These are phyloP conservation scores for Tapirus indicus DNA, from an alignment of 2,797 vertebrate species.

Conservation along the genomic window DNA sequence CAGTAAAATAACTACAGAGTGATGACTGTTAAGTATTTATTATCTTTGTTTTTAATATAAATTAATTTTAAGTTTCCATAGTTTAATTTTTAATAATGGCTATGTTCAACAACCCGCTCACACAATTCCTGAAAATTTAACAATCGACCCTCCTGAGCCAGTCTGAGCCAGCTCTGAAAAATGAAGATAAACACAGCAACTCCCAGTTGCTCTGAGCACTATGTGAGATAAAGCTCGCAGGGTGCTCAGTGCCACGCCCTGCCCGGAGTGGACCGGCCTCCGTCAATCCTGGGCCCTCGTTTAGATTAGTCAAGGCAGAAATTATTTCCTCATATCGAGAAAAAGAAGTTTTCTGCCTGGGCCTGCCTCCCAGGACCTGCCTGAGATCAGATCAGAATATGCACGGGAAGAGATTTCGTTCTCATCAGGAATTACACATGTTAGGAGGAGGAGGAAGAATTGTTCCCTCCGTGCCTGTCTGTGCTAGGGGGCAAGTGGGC, in stretches of 20 bases:
- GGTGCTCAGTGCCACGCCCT: not conserved
- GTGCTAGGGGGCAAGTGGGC: not conserved
- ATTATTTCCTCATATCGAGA: constrained; percentile 61
- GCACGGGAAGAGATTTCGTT: not conserved
- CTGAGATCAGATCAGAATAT: constrained; percentile 5
- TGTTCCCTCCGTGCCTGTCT: not conserved
- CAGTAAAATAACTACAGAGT: not conserved
- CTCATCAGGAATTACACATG: not conserved
- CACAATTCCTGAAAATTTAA: constrained; percentile 77
- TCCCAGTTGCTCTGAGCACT: not conserved
- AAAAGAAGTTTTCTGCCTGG: constrained; percentile 68
- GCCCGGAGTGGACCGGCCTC: not conserved
- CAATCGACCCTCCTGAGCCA: constrained; percentile 25
- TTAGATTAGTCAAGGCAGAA: constrained; percentile 46
- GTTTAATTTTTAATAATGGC: constrained; percentile 2
- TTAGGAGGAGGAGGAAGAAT: not conserved
- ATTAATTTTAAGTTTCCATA: not conserved
- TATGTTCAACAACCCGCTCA: constrained; percentile 10
- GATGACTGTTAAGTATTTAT: not conserved
- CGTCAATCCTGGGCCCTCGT: constrained; percentile 51
- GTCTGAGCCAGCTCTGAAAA: not conserved
- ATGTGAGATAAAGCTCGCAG: not conserved
- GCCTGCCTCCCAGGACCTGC: constrained; percentile 41
- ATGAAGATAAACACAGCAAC: constrained; percentile 73
- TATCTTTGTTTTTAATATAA: not conserved